Percentiles rank a stretch among this genome's conserved stretches.
Evolutionary conservation across 1,140 invertebrate species (phyloP).

Genomic region (Parasteatoda tepidariorum): DNA sequence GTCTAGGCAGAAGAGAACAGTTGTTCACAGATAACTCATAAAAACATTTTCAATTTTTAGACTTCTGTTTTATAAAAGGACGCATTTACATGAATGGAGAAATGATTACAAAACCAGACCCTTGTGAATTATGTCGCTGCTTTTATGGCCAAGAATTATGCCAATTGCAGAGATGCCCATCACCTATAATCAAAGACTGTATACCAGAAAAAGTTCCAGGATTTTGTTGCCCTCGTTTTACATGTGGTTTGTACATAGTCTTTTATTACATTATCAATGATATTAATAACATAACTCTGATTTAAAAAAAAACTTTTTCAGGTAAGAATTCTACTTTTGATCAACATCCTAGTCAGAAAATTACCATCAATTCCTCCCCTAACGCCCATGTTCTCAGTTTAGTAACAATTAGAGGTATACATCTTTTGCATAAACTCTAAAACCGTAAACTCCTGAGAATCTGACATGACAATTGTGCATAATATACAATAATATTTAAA

Average conservation of each 20-base stretch:
- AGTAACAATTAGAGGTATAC: background rate
- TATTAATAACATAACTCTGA: background rate
- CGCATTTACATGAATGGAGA: conserved; percentile 71
- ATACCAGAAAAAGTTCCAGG: conserved; percentile 64
- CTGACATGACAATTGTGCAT: too few species aligned
- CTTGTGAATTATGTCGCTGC: conserved; percentile 72
- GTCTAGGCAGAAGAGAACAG: too few species aligned
- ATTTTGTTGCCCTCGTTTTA: conserved; percentile 71
- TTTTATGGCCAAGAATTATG: conserved; percentile 73
- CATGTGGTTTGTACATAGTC: conserved; percentile 68
- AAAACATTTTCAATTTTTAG: too few species aligned
- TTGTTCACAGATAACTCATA: too few species aligned
- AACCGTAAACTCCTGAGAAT: too few species aligned
- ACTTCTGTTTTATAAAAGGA: conserved; percentile 69
- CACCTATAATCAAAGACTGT: conserved; percentile 71
- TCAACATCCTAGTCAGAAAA: background rate
- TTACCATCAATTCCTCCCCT: background rate
- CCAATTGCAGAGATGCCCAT: conserved; percentile 71
- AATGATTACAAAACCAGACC: conserved; percentile 68
- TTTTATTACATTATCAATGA: background rate
- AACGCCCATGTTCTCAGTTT: background rate
- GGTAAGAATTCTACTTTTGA: background rate
- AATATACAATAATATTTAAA: too few species aligned
- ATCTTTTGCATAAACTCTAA: background rate
- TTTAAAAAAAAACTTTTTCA: background rate